These are phyloP conservation scores for Cyprinodon diabolis DNA, from an alignment of 2,797 vertebrate species.

Conservation along the genomic window DNA sequence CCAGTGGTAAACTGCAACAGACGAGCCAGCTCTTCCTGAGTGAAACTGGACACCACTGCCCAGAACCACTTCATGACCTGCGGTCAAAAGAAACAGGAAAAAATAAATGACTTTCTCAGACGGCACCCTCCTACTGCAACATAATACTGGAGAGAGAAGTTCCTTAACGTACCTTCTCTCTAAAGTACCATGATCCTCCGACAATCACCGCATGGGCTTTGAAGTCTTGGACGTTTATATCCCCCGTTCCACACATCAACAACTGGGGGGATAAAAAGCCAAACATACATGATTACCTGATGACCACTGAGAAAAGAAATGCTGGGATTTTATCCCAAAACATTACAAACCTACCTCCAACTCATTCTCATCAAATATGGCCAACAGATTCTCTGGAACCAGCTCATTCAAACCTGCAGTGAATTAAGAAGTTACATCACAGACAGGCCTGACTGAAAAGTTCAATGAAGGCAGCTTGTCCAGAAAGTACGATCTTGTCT, in stretches of 20 bases:
- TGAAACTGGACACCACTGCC: conserved; percentile 97
- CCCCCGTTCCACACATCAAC: conserved; percentile 97
- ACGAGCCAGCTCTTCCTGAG: conserved; percentile 96
- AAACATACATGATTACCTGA: conserved; percentile 6
- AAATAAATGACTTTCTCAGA: neutral
- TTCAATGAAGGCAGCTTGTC: conserved; percentile 20
- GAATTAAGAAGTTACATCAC: conserved; percentile 50
- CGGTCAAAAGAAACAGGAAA: conserved; percentile 4
- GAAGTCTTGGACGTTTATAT: conserved; percentile 98
- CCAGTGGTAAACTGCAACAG: conserved; percentile 98
- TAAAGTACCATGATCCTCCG: conserved; percentile 97
- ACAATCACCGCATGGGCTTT: conserved; percentile 97
- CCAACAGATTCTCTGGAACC: conserved; percentile 96
- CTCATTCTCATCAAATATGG: conserved; percentile 99
- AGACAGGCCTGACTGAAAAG: conserved; percentile 28
- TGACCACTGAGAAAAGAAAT: conserved; percentile 39
- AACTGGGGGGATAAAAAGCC: conserved; percentile 77
- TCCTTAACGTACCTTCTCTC: conserved; percentile 87
- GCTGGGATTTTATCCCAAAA: conserved; percentile 26
- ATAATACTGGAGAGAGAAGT: neutral
- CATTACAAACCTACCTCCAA: conserved; percentile 86
- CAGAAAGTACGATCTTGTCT: conserved; percentile 13
- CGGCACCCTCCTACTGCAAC: neutral
- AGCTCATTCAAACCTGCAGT: conserved; percentile 94
- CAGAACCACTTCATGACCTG: conserved; percentile 99